phyloP scores from a whole-genome alignment of 1,140 invertebrate genomes.

The Hylaeus volcanicus region DNA sequence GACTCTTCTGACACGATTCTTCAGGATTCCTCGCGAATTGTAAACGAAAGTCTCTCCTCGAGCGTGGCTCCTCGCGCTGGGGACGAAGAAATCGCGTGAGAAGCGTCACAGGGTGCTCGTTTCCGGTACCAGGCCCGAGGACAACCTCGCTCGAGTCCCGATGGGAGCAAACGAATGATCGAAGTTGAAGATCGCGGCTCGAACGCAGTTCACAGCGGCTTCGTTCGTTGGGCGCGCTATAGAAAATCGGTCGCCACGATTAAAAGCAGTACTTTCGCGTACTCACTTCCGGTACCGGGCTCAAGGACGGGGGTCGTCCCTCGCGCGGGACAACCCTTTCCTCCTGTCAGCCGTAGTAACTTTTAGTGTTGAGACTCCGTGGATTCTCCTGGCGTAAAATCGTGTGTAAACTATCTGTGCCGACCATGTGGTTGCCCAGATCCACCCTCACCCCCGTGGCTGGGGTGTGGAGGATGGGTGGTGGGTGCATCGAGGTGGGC shows the following conservation, averaged over 20 bases:
- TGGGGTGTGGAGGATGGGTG: constrained; percentile 39
- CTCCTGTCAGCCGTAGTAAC: constrained; percentile 83
- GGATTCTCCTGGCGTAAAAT: constrained; percentile 77
- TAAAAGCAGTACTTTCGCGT: constrained; percentile 79
- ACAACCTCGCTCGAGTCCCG: background rate
- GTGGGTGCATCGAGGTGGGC: constrained; percentile 54
- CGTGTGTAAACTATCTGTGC: constrained; percentile 77
- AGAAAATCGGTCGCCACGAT: constrained; percentile 44
- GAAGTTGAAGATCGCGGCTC: constrained; percentile 1
- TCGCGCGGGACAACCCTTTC: constrained; percentile 77
- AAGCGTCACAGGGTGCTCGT: constrained; percentile 3
- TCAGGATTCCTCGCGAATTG: background rate
- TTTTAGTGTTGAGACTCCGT: constrained; percentile 81
- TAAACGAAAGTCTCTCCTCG: background rate
- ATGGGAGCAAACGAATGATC: background rate
- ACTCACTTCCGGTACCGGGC: constrained; percentile 78
- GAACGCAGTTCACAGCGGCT: constrained; percentile 45
- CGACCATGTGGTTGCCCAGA: constrained; percentile 79
- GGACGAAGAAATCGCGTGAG: background rate
- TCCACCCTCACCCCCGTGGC: constrained; percentile 73
- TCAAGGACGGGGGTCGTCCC: constrained; percentile 76
- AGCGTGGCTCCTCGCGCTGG: background rate
- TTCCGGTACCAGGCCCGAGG: constrained; percentile 27
- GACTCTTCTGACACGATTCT: background rate
- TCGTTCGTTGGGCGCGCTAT: background rate